Conservation (phyloP, 2,797 vertebrate genomes). For the Falco rusticolus region DNA sequence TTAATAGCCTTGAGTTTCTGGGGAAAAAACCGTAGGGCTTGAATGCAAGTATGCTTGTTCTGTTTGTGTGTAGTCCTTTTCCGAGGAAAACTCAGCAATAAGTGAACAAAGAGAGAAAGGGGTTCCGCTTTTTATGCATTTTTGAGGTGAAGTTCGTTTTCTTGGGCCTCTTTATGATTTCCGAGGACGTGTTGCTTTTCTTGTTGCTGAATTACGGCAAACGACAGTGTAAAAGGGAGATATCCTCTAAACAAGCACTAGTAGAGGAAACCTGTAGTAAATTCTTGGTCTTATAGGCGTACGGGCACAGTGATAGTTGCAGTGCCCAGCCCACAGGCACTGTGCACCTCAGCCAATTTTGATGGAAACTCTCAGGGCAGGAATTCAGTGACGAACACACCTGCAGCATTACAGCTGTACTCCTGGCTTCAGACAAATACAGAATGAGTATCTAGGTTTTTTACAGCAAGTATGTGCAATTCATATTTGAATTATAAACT, state of each 20-base stretch:
- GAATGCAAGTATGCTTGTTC: not conserved
- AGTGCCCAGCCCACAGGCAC: not conserved
- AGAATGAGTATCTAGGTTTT: not conserved
- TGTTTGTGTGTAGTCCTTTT: not conserved
- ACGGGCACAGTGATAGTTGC: not conserved
- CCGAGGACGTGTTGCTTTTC: not conserved
- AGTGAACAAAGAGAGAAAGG: not conserved
- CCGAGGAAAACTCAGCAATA: not conserved
- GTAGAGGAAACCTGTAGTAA: not conserved
- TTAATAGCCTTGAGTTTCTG: conserved; percentile 39
- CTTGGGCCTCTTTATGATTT: not conserved
- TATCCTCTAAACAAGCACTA: not conserved
- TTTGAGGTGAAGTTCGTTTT: not conserved
- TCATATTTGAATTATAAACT: not conserved
- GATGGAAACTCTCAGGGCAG: not conserved
- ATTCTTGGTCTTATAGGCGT: not conserved
- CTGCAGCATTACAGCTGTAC: not conserved
- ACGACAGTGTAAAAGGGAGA: not conserved
- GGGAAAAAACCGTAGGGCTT: not conserved
- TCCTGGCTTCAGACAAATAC: not conserved
- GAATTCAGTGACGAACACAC: not conserved
- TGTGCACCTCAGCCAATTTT: not conserved
- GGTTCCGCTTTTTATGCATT: not conserved
- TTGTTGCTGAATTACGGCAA: not conserved
- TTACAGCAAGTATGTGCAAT: not conserved